These are phyloP conservation scores for Amazona vittata DNA, from an alignment of 2,113 vertebrate genomes.

Conservation along the genomic window DNA sequence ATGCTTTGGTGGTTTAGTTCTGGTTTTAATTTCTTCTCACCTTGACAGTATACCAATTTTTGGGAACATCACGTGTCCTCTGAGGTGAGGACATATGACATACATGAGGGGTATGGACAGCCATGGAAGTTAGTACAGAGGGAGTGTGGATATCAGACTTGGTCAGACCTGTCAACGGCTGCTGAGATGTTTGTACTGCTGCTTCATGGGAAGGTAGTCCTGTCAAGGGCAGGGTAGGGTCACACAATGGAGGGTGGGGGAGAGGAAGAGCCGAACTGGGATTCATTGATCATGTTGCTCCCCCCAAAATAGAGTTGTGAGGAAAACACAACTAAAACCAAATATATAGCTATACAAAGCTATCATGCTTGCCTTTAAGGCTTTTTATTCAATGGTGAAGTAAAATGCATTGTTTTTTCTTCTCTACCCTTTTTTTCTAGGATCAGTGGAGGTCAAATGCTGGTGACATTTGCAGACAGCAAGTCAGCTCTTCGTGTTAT, in stretches of 20 bases:
- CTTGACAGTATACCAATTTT: not conserved
- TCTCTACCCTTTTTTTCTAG: constrained; percentile 38
- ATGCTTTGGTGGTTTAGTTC: not conserved
- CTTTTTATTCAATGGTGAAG: not conserved
- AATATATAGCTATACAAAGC: not conserved
- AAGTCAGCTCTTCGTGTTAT: constrained; percentile 80
- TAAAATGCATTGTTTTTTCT: not conserved
- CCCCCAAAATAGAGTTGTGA: not conserved
- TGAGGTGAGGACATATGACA: not conserved
- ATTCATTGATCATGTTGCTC: not conserved
- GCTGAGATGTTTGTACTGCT: not conserved
- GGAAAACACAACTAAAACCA: not conserved
- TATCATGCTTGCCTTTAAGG: not conserved
- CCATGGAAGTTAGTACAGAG: not conserved
- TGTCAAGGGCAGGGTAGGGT: not conserved
- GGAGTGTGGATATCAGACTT: not conserved
- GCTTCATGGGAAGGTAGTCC: not conserved
- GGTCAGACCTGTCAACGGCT: not conserved
- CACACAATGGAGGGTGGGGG: not conserved
- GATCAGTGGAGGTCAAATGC: constrained; percentile 81
- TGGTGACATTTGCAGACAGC: constrained; percentile 83
- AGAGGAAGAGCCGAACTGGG: not conserved
- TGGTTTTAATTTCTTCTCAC: not conserved
- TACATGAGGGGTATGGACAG: not conserved
- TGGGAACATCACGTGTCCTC: not conserved